Conservation (phyloP, 2,113 vertebrate species). For the Apistogramma diplotaenia region DNA sequence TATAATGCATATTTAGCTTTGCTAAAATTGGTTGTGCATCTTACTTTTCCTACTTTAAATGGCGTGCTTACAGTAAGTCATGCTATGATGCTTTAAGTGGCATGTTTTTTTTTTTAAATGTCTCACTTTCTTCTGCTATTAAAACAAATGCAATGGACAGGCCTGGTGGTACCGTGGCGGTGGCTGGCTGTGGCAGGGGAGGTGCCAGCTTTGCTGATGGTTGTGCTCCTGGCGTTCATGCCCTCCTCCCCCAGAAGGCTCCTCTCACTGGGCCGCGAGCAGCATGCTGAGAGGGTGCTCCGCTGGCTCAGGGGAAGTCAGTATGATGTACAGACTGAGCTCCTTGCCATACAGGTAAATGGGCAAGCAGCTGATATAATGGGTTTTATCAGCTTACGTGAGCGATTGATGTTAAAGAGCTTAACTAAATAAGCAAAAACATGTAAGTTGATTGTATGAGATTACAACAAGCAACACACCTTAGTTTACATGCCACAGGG, state of each 20-base stretch:
- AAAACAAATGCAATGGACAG: slow-evolving; percentile 58
- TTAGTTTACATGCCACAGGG: neutral
- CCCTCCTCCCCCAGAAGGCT: slow-evolving; percentile 91
- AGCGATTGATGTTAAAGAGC: neutral
- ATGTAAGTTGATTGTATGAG: neutral
- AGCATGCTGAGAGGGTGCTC: slow-evolving; percentile 78
- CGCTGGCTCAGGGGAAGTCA: slow-evolving; percentile 83
- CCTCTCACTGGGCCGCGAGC: slow-evolving; percentile 78
- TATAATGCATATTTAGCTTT: neutral
- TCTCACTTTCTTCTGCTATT: neutral
- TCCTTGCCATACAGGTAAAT: slow-evolving; percentile 74
- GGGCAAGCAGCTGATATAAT: neutral
- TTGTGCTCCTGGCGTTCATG: slow-evolving; percentile 86
- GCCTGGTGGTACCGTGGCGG: slow-evolving; percentile 85
- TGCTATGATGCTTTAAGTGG: neutral
- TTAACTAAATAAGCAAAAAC: neutral
- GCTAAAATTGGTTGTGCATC: neutral
- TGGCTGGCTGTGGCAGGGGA: slow-evolving; percentile 89
- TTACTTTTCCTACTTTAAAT: neutral
- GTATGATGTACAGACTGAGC: slow-evolving; percentile 76
- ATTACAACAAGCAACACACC: no score
- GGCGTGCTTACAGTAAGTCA: neutral
- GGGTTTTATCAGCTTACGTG: neutral
- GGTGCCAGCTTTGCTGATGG: slow-evolving; percentile 82
- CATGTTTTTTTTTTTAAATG: no score